These are phyloP conservation scores for Stenichneumon culpator DNA, from an alignment of 2,888 invertebrate species.

Conservation along the genomic window DNA sequence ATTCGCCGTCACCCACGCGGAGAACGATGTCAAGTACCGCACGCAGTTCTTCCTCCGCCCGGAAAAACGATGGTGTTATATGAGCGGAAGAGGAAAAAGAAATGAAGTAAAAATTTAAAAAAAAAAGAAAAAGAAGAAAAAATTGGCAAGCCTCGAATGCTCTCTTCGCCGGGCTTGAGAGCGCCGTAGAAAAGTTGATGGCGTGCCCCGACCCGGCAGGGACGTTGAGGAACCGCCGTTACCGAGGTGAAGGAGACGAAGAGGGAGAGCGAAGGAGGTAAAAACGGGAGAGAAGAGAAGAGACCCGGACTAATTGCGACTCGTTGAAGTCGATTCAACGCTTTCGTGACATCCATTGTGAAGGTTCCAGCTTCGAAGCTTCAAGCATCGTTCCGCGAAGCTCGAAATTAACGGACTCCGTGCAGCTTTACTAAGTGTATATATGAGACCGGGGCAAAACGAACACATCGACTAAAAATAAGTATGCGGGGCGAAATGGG, in stretches of 20 bases:
- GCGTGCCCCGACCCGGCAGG: neutral
- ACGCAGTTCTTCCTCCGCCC: constrained; percentile 22
- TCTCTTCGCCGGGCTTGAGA: constrained; percentile 31
- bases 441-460: too few species aligned
- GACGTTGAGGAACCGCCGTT: constrained; percentile 5
- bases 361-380: constrained; percentile 50
- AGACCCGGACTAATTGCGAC: constrained; percentile 61
- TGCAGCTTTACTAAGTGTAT: too few species aligned
- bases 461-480: too few species aligned
- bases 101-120: neutral
- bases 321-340: constrained; percentile 64
- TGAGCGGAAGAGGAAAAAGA: neutral
- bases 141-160: constrained; percentile 53
- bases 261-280: neutral
- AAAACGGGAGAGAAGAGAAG: constrained; percentile 25
- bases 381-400: neutral
- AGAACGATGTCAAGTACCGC: constrained; percentile 12
- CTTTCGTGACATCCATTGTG: constrained; percentile 60
- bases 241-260: neutral
- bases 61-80: constrained; percentile 20
- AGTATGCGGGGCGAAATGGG: too few species aligned
- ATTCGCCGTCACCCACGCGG: constrained; percentile 16
- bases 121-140: constrained; percentile 19
- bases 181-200: constrained; percentile 41
- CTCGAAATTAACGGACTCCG: constrained; percentile 46